Conservation (phyloP, 2,888 invertebrate genomes). For the Mimumesa dahlbomi region DNA sequence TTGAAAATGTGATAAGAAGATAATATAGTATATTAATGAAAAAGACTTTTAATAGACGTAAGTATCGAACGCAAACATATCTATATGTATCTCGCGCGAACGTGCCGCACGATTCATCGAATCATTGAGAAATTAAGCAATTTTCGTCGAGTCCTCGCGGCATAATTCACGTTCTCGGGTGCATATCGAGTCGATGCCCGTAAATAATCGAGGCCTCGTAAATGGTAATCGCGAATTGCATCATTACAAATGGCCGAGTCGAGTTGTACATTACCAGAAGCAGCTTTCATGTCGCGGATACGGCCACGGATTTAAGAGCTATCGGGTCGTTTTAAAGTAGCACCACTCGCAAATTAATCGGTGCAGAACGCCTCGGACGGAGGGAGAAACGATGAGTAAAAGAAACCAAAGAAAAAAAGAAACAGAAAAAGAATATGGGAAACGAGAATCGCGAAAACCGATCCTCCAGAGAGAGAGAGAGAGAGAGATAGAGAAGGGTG, state of each 20-base stretch:
- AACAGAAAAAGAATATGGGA: background rate
- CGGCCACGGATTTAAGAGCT: constrained; percentile 54
- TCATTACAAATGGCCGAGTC: constrained; percentile 49
- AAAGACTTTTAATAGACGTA: too few species aligned
- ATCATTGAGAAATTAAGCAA: constrained; percentile 42
- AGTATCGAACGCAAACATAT: too few species aligned
- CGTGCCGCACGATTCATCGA: constrained; percentile 15
- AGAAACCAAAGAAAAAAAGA: background rate
- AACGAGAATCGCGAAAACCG: background rate
- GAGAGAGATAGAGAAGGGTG: constrained; percentile 3
- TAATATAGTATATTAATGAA: too few species aligned
- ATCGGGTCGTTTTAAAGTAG: constrained; percentile 29
- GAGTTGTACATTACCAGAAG: constrained; percentile 52
- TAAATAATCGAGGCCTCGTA: constrained; percentile 56
- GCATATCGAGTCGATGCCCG: constrained; percentile 36
- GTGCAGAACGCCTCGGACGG: constrained; percentile 4
- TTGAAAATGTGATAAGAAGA: too few species aligned
- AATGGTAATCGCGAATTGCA: constrained; percentile 56
- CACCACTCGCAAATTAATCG: constrained; percentile 53
- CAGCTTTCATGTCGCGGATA: constrained; percentile 36
- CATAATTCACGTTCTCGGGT: constrained; percentile 38
- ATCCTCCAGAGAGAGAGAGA: constrained; percentile 5
- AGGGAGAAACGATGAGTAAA: background rate
- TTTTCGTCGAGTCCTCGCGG: constrained; percentile 18
- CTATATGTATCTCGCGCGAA: too few species aligned